Base-by-base conservation (phyloP, 2,113 vertebrate genomes). In the Gymnogyps californianus region DNA sequence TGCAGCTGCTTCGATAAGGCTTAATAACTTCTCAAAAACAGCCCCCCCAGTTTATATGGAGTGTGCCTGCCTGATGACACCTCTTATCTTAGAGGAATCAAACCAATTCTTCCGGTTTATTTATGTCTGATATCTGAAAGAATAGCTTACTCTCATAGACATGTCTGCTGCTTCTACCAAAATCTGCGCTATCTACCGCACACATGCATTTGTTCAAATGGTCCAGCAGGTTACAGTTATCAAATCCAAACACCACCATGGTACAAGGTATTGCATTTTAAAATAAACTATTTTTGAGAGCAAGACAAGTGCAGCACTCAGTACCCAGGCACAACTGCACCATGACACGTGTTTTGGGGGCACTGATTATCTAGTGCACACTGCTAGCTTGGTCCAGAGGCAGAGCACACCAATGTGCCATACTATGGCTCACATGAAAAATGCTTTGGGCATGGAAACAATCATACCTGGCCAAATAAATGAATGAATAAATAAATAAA, bases 361-460 rank as follows among this genome's bases (percentile, higher is more conserved):
- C 13, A 6, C 46, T 21, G 64, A 13, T 28, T 65, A 46, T 8
- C 46, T 9, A 14, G 11, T 1, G 11, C 40, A 10, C 0, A 3
- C 38, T 86, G 59, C 28, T 16, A 25, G 58, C 19, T 0, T 42
- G 66, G 46, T 46, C 44, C 67, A 75, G 71, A 54, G 36, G 57
- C 71, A 86, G 34, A 42, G 90, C 54, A 76, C 29, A n/a, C 4
- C 1, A 1, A 13, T 0, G 6, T 32, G 40, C 36, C 0, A 0
- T 25, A 20, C 5, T 8, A 49, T 0, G 0, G 29, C 51, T 49
- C 24, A 25, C 24, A 26, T 2, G 18, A 62, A 75, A 69, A 89
- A 65, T 8, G 22, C 42, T 81, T 46, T 51, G 46, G 57, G 51
- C 25, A 19, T 28, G 57, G 52, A 72, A 92, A 69, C 18, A 66